Evolutionary conservation across 2,113 vertebrate species (phyloP), one percentile per base, ranked within the genome.

Genomic region (Hippocampus comes): DNA sequence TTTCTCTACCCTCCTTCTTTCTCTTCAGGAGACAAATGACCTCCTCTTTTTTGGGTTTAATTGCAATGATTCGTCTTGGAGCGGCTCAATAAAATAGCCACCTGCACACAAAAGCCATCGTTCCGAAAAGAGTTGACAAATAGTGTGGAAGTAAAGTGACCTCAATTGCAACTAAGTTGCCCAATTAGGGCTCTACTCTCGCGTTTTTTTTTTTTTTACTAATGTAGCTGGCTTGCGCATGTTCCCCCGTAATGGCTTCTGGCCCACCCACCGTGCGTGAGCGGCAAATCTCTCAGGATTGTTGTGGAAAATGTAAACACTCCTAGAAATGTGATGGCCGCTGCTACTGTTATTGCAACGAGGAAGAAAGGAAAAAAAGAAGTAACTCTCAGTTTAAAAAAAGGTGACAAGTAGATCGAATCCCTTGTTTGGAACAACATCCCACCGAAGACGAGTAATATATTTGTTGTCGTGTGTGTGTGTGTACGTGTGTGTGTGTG

Each of bases 41-140:
- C 69, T 68, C 70, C 69, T 46, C 4, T 34, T 70, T 74, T 77
- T 80, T 74, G 71, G 38, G 2, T 10, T 72, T 79, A 77, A 83
- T 88, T 85, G 74, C 71, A 72, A 70, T 79, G 76, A 75, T 81
- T 84, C 76, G 78, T 88, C 74, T 84, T 77, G 46, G 59, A 80
- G 72, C 67, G 66, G 78, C 77, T 82, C 64, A 0, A 80, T 73
- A 76, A 63, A 73, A 63, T 63, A 17, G 55, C 55, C 21, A 25
- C 11, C n/a, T 4, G n/a, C 51, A n/a, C 20, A 55, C 20, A 21
- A 55, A 53, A 53, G 59, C 27, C 18, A 30, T 15, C 5, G 3
- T 15, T 11, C 25, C 20, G 3, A 14, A 14, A 23, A 12, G 3
- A 30, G 23, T 61, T 53, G 59, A 34, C 23, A 20, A 38, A 63